Base-by-base conservation (phyloP, 2,888 invertebrate genomes). In the Tenthredo livida region DNA sequence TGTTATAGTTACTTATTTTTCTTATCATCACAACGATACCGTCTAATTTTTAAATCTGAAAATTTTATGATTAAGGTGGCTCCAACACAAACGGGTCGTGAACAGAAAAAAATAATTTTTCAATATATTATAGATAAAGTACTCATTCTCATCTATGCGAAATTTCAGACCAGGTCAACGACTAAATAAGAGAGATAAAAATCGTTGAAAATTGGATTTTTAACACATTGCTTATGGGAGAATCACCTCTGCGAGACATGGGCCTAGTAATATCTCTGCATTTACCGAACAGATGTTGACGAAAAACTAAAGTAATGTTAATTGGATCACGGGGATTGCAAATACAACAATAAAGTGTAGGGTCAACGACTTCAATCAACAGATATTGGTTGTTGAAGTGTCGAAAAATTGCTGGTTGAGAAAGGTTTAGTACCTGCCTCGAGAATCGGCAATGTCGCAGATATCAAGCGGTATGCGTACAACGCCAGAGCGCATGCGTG, bases 81-180 rank as follows among this genome's bases (percentile, higher is more conserved):
- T 72, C 70, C 0, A 40, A 6, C 70, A 17, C 17, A 40, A 72
- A 72, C 37, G 1, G 5, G 7, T 72, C 40, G n/a, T 37, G 40
- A n/a, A 72, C 70, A 83, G 58, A 83, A 40, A 83, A 83, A 61
- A 83, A 83, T 40, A 61, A 83, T 83, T 40, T 33, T 58, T 67
- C 0, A 33, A 12, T 12, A 40, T 37, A 82, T 65, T 9, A 21
- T 21, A 67, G 70, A 70, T 25, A 70, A 70, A 67, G 65, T 17
- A 25, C 70, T n/a, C 84, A 43, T 70, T 17, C 25, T 84, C 25
- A 84, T 21, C 29, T 25, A 47, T 70, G 84, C 37, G 40, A 33
- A 72, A 40, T 40, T 40, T 72, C 70, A 72, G 40, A 72, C 40
- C n/a, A 72, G 29, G 65, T 65, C 12, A 29, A 29, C 65, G 29